Evolutionary conservation across 2,113 vertebrate genomes (phyloP).

Genomic region (Dolichotis patagonum): DNA sequence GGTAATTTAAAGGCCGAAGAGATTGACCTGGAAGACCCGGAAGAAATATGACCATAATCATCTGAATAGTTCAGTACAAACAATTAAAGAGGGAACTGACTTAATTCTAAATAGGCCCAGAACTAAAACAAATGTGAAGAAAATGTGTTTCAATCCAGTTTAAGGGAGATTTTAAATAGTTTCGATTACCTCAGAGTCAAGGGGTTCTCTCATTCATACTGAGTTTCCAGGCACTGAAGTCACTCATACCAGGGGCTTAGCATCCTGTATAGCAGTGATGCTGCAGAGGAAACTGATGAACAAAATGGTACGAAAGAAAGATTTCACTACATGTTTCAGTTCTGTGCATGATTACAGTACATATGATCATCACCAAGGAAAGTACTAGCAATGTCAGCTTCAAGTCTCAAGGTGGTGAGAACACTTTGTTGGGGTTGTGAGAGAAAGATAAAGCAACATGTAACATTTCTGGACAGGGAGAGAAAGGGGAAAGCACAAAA

Average conservation of each 20-base stretch:
- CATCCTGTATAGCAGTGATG: background rate
- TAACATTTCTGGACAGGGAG: background rate
- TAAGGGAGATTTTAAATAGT: background rate
- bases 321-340: background rate
- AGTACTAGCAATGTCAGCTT: background rate
- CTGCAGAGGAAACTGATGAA: background rate
- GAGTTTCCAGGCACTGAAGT: background rate
- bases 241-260: background rate
- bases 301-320: background rate
- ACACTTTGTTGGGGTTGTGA: background rate
- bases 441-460: background rate
- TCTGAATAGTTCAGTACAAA: background rate
- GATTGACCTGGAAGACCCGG: background rate
- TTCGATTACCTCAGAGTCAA: background rate
- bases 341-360: background rate
- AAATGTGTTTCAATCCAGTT: background rate
- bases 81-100: background rate
- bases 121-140: background rate
- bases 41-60: background rate
- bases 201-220: background rate
- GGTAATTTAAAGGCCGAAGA: background rate
- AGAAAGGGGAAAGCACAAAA: background rate
- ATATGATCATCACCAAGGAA: background rate
- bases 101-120: background rate
- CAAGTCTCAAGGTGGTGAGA: background rate